phyloP scores from a whole-genome alignment of 64 coral and sea anemone genomes.

The Dendrophyllia cribrosa region DNA sequence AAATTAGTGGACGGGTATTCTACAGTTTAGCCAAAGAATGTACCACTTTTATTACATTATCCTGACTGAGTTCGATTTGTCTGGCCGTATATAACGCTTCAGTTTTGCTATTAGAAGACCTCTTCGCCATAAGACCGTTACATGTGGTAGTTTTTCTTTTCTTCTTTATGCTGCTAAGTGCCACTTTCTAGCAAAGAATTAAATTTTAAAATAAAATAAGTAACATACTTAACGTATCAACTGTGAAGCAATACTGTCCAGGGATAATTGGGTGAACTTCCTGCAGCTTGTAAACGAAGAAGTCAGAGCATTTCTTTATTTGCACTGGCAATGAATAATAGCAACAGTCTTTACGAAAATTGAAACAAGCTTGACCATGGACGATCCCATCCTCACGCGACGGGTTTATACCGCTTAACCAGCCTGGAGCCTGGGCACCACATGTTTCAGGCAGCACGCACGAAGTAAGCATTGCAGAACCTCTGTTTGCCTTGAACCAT shows the following conservation, averaged over 20 bases:
- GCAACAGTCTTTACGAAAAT: not conserved
- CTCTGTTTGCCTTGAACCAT: constrained; percentile 8
- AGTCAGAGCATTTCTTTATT: not conserved
- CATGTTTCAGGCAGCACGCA: not conserved
- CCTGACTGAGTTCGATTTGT: too few relatives aligned
- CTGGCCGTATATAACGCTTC: too few relatives aligned
- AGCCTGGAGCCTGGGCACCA: constrained; percentile 3
- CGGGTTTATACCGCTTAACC: not conserved
- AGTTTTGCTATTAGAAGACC: too few relatives aligned
- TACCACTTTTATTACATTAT: too few relatives aligned
- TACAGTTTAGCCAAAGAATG: too few relatives aligned
- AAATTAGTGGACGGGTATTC: too few relatives aligned
- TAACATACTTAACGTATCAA: not conserved
- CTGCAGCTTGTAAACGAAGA: constrained; percentile 8
- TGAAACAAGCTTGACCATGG: not conserved
- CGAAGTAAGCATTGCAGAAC: not conserved
- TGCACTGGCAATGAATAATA: constrained; percentile 4
- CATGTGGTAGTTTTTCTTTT: too few relatives aligned
- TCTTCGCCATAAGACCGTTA: too few relatives aligned
- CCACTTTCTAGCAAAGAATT: too few relatives aligned
- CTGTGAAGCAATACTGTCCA: not conserved
- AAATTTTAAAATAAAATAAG: too few relatives aligned
- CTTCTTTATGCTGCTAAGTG: too few relatives aligned
- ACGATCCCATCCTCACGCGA: not conserved
- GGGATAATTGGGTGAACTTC: not conserved